Conservation (phyloP, 2,113 vertebrate species). For the Apodemus speciosus region DNA sequence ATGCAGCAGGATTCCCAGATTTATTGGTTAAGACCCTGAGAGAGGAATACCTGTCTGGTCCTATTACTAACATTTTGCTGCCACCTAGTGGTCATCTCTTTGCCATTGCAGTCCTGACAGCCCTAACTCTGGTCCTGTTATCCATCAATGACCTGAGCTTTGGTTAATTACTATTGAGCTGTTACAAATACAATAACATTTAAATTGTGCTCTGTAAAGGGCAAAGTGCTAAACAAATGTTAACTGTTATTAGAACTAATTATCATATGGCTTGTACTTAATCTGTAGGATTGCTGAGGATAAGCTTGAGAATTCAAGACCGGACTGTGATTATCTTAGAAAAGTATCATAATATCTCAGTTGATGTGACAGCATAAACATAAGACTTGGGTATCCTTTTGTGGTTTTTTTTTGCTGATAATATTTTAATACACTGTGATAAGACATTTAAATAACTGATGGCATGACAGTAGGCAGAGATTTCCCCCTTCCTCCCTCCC, state of each 20-base stretch:
- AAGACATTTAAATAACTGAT: conserved; percentile 33
- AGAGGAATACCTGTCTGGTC: background rate
- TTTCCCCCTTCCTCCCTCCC: too few relatives aligned
- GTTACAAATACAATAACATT: conserved; percentile 68
- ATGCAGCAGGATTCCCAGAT: conserved; percentile 38
- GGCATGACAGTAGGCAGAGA: background rate
- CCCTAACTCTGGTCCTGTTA: background rate
- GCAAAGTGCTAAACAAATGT: conserved; percentile 63
- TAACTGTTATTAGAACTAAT: conserved; percentile 72
- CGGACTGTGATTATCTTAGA: conserved; percentile 56
- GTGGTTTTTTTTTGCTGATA: conserved; percentile 23
- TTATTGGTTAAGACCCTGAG: conserved; percentile 23
- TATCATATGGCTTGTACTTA: conserved; percentile 60
- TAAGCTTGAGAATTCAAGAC: conserved; percentile 60
- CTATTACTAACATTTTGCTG: conserved; percentile 59
- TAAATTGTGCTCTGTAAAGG: conserved; percentile 64
- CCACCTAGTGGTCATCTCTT: conserved; percentile 55
- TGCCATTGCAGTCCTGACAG: background rate
- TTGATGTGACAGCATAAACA: conserved; percentile 35
- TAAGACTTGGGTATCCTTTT: conserved; percentile 16
- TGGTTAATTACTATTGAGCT: conserved; percentile 72
- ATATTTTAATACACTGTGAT: conserved; percentile 51
- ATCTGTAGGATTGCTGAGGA: conserved; percentile 29
- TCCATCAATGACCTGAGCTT: background rate
- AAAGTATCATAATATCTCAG: conserved; percentile 52